Evolutionary conservation across 2,113 vertebrate genomes (phyloP).

Genomic region (human (Homo sapiens)): GRCh38 chr5:146855501-146856000

Average conservation of each 20-base stretch:
- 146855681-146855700: neutral
- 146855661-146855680: neutral
- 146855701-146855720: neutral
- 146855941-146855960: neutral
- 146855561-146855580: neutral
- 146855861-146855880: neutral
- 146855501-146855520: neutral
- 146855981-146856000: neutral
- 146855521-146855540: neutral
- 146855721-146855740: constrained; percentile 14
- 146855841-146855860: neutral
- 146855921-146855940: neutral
- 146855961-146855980: neutral
- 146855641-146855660: neutral
- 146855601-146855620: neutral
- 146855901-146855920: neutral
- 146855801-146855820: neutral
- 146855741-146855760: neutral
- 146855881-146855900: accelerated
- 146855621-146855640: neutral
- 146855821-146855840: neutral
- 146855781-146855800: neutral
- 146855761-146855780: neutral
- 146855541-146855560: neutral
- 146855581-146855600: neutral